These are phyloP conservation scores for Sprattus sprattus DNA, from an alignment of 2,113 vertebrate species.

Conservation along the genomic window DNA sequence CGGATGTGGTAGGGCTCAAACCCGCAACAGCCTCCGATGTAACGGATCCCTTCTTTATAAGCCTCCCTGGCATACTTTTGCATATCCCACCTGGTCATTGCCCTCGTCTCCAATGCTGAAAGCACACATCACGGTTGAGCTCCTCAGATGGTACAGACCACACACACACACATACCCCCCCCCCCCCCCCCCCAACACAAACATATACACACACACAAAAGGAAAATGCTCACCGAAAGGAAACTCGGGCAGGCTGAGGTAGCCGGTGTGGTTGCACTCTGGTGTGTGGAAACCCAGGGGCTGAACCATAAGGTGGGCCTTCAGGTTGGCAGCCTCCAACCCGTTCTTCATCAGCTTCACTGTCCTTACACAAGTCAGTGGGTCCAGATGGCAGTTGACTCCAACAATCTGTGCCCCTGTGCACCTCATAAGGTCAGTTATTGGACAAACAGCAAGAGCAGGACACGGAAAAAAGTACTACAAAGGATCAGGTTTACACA, in stretches of 20 bases:
- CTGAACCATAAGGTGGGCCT: conserved; percentile 77
- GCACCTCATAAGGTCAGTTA: conserved; percentile 17
- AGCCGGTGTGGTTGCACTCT: conserved; percentile 79
- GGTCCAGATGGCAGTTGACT: conserved; percentile 82
- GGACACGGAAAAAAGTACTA: too few species aligned
- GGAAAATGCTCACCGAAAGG: conserved; percentile 75
- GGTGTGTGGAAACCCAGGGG: conserved; percentile 81
- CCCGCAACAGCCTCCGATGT: conserved; percentile 81
- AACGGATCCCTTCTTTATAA: conserved; percentile 76
- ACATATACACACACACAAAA: background rate
- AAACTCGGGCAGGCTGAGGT: conserved; percentile 82
- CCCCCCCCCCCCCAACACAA: background rate
- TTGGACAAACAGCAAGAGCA: background rate
- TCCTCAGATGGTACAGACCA: background rate
- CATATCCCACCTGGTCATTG: conserved; percentile 86
- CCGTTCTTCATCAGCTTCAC: conserved; percentile 81
- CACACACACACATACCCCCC: conserved; percentile 2
- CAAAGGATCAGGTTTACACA: background rate
- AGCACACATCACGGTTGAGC: background rate
- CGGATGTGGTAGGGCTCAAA: conserved; percentile 81
- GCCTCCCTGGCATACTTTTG: conserved; percentile 88
- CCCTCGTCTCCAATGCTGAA: conserved; percentile 83
- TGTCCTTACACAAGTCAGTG: conserved; percentile 67
- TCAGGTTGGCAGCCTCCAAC: conserved; percentile 70
- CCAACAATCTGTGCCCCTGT: conserved; percentile 78